phyloP scores from a whole-genome alignment of 2,113 vertebrate species.

The Astur gentilis region DNA sequence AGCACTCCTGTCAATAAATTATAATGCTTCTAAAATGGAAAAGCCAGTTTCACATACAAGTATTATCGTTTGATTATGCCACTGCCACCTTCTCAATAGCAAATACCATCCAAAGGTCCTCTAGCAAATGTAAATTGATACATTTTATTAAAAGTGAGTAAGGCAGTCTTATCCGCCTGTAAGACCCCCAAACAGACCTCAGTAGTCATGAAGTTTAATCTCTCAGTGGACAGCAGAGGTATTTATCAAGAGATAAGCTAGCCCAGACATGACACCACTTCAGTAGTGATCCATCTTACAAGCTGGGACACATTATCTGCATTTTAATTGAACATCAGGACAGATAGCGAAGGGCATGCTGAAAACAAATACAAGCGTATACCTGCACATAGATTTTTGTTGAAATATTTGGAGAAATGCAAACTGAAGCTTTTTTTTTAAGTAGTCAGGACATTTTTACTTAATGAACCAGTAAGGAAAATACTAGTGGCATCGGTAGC shows the following conservation, averaged over 20 bases:
- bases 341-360: background rate
- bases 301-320: constrained; percentile 28
- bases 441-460: background rate
- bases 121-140: background rate
- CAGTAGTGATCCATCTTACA: constrained; percentile 46
- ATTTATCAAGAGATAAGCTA: constrained; percentile 49
- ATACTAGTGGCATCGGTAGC: background rate
- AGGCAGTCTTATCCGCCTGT: background rate
- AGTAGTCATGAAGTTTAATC: constrained; percentile 31
- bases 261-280: constrained; percentile 27
- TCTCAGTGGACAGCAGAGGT: constrained; percentile 21
- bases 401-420: background rate
- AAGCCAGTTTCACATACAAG: background rate
- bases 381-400: background rate
- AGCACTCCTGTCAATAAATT: constrained; percentile 12
- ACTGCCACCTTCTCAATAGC: background rate
- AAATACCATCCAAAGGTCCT: background rate
- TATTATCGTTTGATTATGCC: background rate
- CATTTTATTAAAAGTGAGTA: background rate
- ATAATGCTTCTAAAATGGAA: background rate
- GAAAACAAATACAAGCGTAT: background rate
- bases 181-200: constrained; percentile 20
- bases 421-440: background rate
- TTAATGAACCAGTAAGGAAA: background rate
- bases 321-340: constrained; percentile 49